phyloP scores from a whole-genome alignment of 92 coral and sea anemone species.

The Parazoanthus atlanticus region DNA sequence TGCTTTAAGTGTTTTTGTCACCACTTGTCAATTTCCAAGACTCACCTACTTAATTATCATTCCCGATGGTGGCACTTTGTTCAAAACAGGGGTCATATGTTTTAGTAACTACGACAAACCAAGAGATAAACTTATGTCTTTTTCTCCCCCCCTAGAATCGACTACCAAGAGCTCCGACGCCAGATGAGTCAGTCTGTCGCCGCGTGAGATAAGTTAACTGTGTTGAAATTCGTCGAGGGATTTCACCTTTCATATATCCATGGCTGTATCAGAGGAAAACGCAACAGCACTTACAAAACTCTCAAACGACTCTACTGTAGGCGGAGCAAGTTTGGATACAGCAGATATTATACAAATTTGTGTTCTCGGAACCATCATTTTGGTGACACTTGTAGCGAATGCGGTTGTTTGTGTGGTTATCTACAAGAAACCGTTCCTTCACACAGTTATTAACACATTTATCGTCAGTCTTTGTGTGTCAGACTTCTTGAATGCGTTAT shows the following conservation, averaged over 20 bases:
- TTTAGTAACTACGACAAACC: not conserved
- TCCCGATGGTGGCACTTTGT: not conserved
- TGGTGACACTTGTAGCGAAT: constrained; percentile 70
- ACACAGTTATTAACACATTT: constrained; percentile 82
- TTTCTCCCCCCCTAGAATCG: constrained; percentile 7
- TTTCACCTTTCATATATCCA: not conserved
- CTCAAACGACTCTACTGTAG: not conserved
- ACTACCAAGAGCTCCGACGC: not conserved
- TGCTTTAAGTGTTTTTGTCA: not conserved
- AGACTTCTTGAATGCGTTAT: constrained; percentile 83
- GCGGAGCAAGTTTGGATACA: not conserved
- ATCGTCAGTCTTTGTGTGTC: constrained; percentile 85
- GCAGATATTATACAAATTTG: not conserved
- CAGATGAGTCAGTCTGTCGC: not conserved
- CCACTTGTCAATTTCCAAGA: constrained; percentile 14
- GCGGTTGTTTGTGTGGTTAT: constrained; percentile 76
- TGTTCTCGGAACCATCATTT: constrained; percentile 44
- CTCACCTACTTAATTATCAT: not conserved
- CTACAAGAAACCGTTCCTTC: constrained; percentile 67
- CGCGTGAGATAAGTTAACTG: not conserved
- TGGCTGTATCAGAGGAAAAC: not conserved
- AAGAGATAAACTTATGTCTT: not conserved
- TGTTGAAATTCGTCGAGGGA: not conserved
- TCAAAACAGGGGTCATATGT: not conserved
- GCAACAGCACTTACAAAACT: not conserved